A percentile compares a stretch with the other conserved stretches of the same genome.
Evolutionary conservation across 1,140 invertebrate genomes (phyloP).

Genomic region (Zophobas atratus): DNA sequence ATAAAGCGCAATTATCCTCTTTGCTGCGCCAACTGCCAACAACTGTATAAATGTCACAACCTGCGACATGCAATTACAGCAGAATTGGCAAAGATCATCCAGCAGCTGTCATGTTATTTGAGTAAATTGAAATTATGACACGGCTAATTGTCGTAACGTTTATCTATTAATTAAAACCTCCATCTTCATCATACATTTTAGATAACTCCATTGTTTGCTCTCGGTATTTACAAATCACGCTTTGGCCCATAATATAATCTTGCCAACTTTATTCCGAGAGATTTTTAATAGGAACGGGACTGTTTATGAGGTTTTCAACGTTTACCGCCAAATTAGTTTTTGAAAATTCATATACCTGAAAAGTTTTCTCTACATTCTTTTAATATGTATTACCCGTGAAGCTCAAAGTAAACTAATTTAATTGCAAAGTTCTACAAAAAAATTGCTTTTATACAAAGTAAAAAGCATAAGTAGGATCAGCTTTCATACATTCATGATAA

Average conservation of each 20-base stretch:
- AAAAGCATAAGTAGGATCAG: neutral
- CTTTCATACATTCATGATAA: neutral
- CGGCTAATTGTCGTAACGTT: slow-evolving; percentile 17
- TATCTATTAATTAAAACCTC: slow-evolving; percentile 3
- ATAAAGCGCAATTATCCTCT: neutral
- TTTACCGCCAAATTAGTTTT: slow-evolving; percentile 22
- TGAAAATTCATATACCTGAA: neutral
- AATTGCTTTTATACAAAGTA: too few relatives aligned
- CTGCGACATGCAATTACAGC: slow-evolving; percentile 14
- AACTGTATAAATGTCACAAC: neutral
- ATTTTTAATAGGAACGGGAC: slow-evolving; percentile 18
- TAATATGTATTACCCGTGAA: neutral
- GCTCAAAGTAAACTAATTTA: neutral
- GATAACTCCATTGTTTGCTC: neutral
- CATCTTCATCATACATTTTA: neutral
- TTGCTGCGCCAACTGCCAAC: neutral
- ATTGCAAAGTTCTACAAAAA: too few relatives aligned
- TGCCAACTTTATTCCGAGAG: neutral
- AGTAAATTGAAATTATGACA: slow-evolving; percentile 13
- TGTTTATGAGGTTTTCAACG: slow-evolving; percentile 13
- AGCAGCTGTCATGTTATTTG: slow-evolving; percentile 22
- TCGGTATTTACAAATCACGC: neutral
- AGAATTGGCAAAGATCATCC: slow-evolving; percentile 12
- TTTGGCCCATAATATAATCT: neutral
- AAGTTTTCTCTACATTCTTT: slow-evolving; percentile 29